Conservation (phyloP, 2,888 invertebrate species). For the Callosobruchus maculatus region DNA sequence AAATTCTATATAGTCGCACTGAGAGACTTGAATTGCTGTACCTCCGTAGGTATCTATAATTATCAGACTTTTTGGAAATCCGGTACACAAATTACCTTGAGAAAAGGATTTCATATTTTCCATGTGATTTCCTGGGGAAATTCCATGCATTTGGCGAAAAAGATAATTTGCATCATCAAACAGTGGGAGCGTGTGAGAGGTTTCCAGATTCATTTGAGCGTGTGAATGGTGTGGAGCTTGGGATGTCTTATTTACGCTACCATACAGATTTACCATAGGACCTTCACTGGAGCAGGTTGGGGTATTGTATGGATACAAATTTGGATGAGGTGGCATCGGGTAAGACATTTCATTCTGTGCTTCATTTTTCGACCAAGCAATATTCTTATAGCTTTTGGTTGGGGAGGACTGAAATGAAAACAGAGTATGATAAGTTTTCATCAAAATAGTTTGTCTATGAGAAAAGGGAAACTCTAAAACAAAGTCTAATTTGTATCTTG, state of each 20-base stretch:
- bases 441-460: too few species aligned
- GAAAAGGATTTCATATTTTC: background rate
- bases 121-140: background rate
- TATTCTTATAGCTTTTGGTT: background rate
- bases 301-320: background rate
- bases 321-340: background rate
- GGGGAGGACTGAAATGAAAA: background rate
- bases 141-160: background rate
- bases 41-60: too few species aligned
- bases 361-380: background rate
- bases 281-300: background rate
- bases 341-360: background rate
- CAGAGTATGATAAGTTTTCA: too few species aligned
- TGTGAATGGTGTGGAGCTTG: background rate
- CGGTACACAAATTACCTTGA: background rate
- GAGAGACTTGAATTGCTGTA: too few species aligned
- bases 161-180: background rate
- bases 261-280: background rate
- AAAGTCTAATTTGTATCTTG: too few species aligned
- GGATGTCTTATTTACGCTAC: background rate
- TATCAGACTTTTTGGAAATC: too few species aligned
- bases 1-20: too few species aligned
- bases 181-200: background rate
- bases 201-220: background rate
- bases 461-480: too few species aligned